Evolutionary conservation across 2,888 invertebrate genomes (phyloP).

Genomic region (Acleris literana): DNA sequence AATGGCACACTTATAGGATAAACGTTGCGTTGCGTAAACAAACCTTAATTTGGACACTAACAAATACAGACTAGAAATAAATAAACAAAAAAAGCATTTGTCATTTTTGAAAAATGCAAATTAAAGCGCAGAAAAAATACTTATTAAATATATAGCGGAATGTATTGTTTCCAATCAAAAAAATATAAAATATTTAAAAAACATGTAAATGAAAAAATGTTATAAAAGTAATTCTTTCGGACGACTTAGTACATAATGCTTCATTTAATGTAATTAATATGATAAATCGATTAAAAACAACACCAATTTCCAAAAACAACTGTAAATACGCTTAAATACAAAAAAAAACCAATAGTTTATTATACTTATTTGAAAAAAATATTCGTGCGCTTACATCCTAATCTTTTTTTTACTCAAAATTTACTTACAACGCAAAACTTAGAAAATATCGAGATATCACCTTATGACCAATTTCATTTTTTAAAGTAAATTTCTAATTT

Average conservation of each 20-base stretch:
- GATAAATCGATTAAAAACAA: constrained; percentile 23
- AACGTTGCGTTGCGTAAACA: not conserved
- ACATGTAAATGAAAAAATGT: constrained; percentile 20
- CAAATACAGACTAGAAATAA: constrained; percentile 19
- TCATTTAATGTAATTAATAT: not conserved
- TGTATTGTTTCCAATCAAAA: constrained; percentile 29
- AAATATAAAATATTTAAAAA: constrained; percentile 8
- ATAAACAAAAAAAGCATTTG: constrained; percentile 7
- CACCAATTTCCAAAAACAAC: constrained; percentile 13
- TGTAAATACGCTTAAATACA: constrained; percentile 12
- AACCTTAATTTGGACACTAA: constrained; percentile 12
- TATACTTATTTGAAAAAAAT: constrained; percentile 2
- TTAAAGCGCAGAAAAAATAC: constrained; percentile 19
- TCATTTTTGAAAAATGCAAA: constrained; percentile 25
- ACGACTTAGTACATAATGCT: not conserved
- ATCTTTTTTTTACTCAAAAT: not conserved
- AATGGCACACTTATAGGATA: constrained; percentile 25
- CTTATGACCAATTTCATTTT: too few relatives aligned
- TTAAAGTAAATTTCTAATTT: too few relatives aligned
- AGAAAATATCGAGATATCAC: too few relatives aligned
- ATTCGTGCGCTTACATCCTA: constrained; percentile 1
- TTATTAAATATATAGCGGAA: constrained; percentile 28
- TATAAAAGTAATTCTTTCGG: constrained; percentile 9
- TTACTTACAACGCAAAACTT: too few relatives aligned
- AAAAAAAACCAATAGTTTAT: constrained; percentile 10